phyloP scores from a whole-genome alignment of 2,797 vertebrate genomes.

The Tinamus major region DNA sequence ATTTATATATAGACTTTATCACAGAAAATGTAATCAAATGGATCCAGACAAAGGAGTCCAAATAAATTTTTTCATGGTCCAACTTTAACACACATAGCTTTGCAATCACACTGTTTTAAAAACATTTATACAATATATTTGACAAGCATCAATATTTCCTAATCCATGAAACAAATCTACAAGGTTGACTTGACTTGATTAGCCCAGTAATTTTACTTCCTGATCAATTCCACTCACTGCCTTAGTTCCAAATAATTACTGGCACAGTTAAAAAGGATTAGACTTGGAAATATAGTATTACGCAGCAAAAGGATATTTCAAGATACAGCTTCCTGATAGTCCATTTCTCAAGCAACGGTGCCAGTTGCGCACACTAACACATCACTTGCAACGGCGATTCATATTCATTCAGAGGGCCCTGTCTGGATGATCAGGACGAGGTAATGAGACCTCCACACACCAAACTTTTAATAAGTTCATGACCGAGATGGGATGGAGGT shows the following conservation, averaged over 20 bases:
- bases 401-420: background rate
- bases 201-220: background rate
- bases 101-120: background rate
- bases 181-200: background rate
- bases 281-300: slow-evolving; percentile 2
- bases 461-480: background rate
- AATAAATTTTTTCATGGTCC: background rate
- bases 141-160: background rate
- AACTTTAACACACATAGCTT: background rate
- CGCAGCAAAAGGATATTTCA: background rate
- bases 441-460: background rate
- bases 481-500: background rate
- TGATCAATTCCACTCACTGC: background rate
- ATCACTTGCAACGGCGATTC: background rate
- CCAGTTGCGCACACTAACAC: background rate
- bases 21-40: background rate
- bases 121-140: slow-evolving; percentile 13
- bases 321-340: background rate
- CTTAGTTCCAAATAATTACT: background rate
- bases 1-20: background rate
- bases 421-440: background rate
- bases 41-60: background rate
- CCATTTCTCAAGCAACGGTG: background rate
- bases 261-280: background rate
- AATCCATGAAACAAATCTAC: slow-evolving; percentile 13